These are phyloP conservation scores for Dynastes maya DNA, from an alignment of 2,888 invertebrate species.

Conservation along the genomic window DNA sequence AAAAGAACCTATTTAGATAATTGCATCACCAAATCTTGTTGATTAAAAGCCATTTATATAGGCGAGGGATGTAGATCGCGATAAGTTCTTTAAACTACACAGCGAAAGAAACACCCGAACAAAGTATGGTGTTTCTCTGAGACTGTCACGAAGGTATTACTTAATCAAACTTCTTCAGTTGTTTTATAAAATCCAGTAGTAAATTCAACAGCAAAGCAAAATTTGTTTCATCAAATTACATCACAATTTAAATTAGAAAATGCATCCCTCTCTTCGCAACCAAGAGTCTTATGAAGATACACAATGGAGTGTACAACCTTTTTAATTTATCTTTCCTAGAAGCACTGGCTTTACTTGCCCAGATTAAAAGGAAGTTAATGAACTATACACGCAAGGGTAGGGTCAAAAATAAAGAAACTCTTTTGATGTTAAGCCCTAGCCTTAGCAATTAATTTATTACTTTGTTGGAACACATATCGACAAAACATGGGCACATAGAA, in stretches of 20 bases:
- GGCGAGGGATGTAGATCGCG: too few relatives aligned
- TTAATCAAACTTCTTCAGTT: neutral
- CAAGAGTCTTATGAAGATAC: constrained; percentile 30
- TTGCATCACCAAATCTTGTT: too few relatives aligned
- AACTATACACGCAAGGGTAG: constrained; percentile 26
- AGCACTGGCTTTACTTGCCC: constrained; percentile 27
- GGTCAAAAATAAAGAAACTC: constrained; percentile 37
- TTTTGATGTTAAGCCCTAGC: constrained; percentile 16
- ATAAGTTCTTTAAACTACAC: too few relatives aligned
- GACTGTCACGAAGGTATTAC: too few relatives aligned
- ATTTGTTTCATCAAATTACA: constrained; percentile 30
- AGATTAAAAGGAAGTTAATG: constrained; percentile 41
- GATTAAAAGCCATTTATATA: too few relatives aligned
- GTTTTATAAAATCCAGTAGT: neutral
- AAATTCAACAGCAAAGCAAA: neutral
- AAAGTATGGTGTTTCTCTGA: too few relatives aligned
- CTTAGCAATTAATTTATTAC: constrained; percentile 36
- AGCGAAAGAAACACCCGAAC: too few relatives aligned
- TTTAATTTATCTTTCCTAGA: constrained; percentile 36
- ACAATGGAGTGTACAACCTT: constrained; percentile 33
- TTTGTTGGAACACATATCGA: constrained; percentile 8
- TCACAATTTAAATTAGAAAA: constrained; percentile 34
- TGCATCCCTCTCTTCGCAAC: neutral
- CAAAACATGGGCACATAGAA: neutral
- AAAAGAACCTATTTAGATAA: too few relatives aligned